Base-by-base conservation (phyloP, 1,140 invertebrate species). In the Drosophila ohnishii region DNA sequence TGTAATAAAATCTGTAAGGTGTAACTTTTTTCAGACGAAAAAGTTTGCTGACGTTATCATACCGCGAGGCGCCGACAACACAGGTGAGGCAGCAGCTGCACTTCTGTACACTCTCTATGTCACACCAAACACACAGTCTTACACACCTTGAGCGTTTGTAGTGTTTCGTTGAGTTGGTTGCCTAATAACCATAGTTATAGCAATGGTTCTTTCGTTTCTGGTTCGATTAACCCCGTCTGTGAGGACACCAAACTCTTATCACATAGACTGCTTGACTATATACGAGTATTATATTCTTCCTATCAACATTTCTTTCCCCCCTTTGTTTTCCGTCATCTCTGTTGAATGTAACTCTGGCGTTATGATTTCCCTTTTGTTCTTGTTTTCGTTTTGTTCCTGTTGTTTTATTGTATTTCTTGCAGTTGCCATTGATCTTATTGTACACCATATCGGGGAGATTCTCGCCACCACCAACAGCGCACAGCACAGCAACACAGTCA, bases 21-120 rank as follows among this genome's bases (percentile, higher is more conserved):
- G 14, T 32, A 30, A 48, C 30, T 34, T n/a, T 7, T 11, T 77
- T 72, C 32, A 98, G 96, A 99, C 99, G 1, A 99, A 99, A 93
- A 99, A 99, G 92, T 99, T 99, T 94, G 99, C 98, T 56, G 99
- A 99, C 93, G 97, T 99, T 34, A 99, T 99, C 76, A 99, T 99
- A 92, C 99, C 99, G 11, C 94, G 98, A 77, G 98, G 98, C 72
- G 98, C 98, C 37, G 98, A 99, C 91, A 99, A 99, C 91, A 95
- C 95, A 93, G 97, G 97, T 98, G 93, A 95, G 93, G 42, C 22
- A 28, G 70, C 48, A 56, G 35, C 67, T 37, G 34, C 47, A 53
- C 44, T 32, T 50, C 9, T 44, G 39, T 70, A 79, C 60, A 75
- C 69, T 62, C 67, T 64, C 56, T 55, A 60, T 75, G 47, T 40